These are phyloP conservation scores for Latrodectus hesperus DNA, from an alignment of 2,888 invertebrate species.

Conservation along the genomic window DNA sequence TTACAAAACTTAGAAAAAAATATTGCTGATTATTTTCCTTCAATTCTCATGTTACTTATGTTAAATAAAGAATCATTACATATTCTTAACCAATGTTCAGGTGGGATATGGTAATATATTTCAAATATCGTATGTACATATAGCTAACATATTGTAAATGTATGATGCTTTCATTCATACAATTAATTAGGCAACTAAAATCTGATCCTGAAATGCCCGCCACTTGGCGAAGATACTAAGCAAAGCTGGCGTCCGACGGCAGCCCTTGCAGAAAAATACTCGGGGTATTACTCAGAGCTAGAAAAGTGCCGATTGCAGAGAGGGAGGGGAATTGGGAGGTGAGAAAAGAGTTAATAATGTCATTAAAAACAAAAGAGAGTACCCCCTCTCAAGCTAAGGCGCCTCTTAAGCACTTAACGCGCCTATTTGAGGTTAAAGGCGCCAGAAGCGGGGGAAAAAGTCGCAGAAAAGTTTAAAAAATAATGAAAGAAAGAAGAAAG, in stretches of 20 bases:
- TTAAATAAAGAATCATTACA: no score
- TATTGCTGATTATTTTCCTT: no score
- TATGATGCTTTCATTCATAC: no score
- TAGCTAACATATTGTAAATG: no score
- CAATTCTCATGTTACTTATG: no score
- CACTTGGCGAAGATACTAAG: conserved; percentile 40
- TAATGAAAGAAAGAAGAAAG: conserved; percentile 9
- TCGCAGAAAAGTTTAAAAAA: conserved; percentile 17
- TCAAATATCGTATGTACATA: no score
- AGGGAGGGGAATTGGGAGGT: neutral
- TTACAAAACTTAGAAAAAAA: no score
- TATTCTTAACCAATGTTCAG: no score
- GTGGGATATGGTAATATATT: no score
- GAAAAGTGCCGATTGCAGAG: conserved; percentile 57
- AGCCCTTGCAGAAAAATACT: conserved; percentile 12
- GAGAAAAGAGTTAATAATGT: conserved; percentile 67
- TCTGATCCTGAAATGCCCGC: neutral
- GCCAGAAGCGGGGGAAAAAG: conserved; percentile 39
- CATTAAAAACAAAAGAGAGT: conserved; percentile 67
- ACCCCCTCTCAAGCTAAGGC: conserved; percentile 44
- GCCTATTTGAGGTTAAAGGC: conserved; percentile 68
- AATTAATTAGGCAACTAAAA: neutral
- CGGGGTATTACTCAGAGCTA: conserved; percentile 53
- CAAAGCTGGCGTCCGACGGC: conserved; percentile 29
- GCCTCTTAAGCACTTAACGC: conserved; percentile 69